Base-by-base conservation (phyloP, 2,888 invertebrate species). In the Tinea pellionella region DNA sequence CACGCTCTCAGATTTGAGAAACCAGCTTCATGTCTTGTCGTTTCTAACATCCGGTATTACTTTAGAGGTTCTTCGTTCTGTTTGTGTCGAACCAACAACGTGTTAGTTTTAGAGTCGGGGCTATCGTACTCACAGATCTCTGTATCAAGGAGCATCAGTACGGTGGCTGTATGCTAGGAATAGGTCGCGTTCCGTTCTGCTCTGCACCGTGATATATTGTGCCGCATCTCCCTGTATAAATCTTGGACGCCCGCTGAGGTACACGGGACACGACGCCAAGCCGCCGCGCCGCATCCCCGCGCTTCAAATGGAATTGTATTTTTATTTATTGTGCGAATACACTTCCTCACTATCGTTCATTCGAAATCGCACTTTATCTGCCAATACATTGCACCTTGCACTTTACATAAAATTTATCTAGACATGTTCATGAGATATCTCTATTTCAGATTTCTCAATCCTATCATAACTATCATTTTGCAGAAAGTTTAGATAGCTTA, bases 201-300 rank as follows among this genome's bases (percentile, higher is more conserved):
- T 67, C 80, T 76, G 73, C 68, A 66, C 73, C 79, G 86, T 87
- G 86, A 87, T 87, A 83, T 87, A 86, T 87, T 80, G 85, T 79
- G 79, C 78, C 81, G 81, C 84, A 85, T 85, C 85, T 83, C 79
- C 73, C 75, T 78, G 74, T 83, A 86, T 87, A 87, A 87, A 87
- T 87, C 87, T 83, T 79, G 85, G 79, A 77, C 83, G 84, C 87
- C 87, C 82, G 87, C 87, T 87, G 87, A 84, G 87, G 86, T 85
- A 86, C 87, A 86, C 80, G 86, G 74, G 80, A 80, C 83, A 74
- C 74, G 37, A 37, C 37, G 47, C 47, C 16, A 53, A 13, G 53
- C 53, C 53, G 32, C 75, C 78, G 77, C 79, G 80, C 78, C 73
- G 80, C 77, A 74, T 78, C 78, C 73, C 82, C 78, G 74, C 78